phyloP scores from a whole-genome alignment of 1,140 invertebrate species.

The Leucophenga varia region DNA sequence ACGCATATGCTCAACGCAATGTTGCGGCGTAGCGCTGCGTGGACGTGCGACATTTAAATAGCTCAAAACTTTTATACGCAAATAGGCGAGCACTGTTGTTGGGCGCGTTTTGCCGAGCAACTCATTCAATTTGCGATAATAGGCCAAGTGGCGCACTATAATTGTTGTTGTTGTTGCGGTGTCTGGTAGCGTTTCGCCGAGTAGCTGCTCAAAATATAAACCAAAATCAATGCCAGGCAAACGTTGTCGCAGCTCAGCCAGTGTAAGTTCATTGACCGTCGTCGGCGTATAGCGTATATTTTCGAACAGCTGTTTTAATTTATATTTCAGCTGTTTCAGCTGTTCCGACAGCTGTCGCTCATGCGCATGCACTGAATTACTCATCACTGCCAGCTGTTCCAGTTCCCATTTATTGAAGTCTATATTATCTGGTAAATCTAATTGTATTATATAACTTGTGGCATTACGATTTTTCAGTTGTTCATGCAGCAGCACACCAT shows the following conservation, averaged over 20 bases:
- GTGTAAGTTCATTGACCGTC: too few relatives aligned
- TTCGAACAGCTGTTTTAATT: neutral
- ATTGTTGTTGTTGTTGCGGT: too few relatives aligned
- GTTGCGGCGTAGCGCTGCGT: too few relatives aligned
- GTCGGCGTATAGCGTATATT: too few relatives aligned
- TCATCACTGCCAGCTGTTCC: neutral
- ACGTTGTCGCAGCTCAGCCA: too few relatives aligned
- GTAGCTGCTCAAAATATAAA: too few relatives aligned
- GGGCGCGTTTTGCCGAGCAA: too few relatives aligned
- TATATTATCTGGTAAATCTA: neutral
- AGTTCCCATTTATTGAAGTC: neutral
- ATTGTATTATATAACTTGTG: neutral
- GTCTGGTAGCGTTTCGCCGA: too few relatives aligned
- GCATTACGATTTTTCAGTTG: slow-evolving; percentile 8
- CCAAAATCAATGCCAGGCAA: too few relatives aligned
- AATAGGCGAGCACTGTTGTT: too few relatives aligned
- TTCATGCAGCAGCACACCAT: neutral
- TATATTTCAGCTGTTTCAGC: neutral
- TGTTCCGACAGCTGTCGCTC: neutral
- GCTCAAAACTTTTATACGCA: neutral
- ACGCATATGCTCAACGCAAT: slow-evolving; percentile 7
- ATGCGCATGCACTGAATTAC: neutral
- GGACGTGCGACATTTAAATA: neutral
- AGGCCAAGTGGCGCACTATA: too few relatives aligned
- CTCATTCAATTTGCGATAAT: too few relatives aligned